Conservation (phyloP, 2,797 vertebrate species). For the Pseudomugil gertrudae region DNA sequence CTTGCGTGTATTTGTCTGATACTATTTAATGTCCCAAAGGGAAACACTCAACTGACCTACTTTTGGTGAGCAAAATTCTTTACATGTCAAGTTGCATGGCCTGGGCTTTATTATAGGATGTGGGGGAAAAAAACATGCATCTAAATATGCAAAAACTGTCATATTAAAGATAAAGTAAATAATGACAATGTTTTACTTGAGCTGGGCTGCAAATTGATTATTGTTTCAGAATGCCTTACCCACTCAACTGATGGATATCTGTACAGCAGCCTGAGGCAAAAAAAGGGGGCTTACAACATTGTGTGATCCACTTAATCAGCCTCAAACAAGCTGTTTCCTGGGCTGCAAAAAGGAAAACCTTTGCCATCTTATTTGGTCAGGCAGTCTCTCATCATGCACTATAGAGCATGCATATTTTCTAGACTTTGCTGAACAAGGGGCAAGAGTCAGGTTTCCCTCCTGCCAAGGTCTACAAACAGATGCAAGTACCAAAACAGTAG, state of each 20-base stretch:
- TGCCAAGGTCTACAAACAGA: constrained; percentile 53
- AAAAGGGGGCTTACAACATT: constrained; percentile 58
- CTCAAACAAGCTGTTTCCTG: constrained; percentile 61
- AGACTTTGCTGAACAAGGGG: constrained; percentile 55
- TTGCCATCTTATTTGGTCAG: constrained; percentile 19
- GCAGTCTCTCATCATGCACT: constrained; percentile 38
- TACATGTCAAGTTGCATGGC: constrained; percentile 64
- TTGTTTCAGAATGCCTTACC: constrained; percentile 32
- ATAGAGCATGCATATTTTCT: constrained; percentile 35
- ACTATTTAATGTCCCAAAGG: constrained; percentile 75
- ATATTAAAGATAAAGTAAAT: constrained; percentile 51
- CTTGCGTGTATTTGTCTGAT: constrained; percentile 59
- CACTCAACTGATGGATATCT: constrained; percentile 36
- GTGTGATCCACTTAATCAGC: constrained; percentile 63
- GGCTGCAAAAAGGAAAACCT: constrained; percentile 29
- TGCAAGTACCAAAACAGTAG: constrained; percentile 42
- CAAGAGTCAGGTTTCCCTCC: constrained; percentile 75
- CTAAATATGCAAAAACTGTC: constrained; percentile 16
- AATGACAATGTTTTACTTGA: constrained; percentile 53
- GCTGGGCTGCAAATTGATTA: constrained; percentile 39
- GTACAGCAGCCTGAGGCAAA: constrained; percentile 28
- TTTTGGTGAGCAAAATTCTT: constrained; percentile 76
- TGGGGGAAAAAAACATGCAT: constrained; percentile 10
- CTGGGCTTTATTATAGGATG: constrained; percentile 54
- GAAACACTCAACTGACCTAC: constrained; percentile 82